Conservation (phyloP, 2,888 invertebrate species). For the Parasteatoda lunata region DNA sequence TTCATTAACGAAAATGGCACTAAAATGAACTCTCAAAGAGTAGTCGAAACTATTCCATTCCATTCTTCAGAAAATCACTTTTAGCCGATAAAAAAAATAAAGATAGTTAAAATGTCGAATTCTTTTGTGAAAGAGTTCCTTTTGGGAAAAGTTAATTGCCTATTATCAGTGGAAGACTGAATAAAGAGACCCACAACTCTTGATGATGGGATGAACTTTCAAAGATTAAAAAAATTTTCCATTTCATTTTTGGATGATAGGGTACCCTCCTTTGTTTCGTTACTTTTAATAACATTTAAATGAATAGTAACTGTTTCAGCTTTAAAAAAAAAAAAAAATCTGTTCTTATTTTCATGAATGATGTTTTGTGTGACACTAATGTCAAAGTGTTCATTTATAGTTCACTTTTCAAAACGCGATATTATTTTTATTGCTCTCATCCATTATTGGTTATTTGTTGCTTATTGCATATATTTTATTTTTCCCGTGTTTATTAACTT, state of each 20-base stretch:
- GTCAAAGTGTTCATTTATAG: too few relatives aligned
- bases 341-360: background rate
- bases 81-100: background rate
- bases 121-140: background rate
- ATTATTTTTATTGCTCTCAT: too few relatives aligned
- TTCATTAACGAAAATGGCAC: background rate
- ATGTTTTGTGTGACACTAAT: background rate
- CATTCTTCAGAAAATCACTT: too few relatives aligned
- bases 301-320: background rate
- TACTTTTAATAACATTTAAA: background rate
- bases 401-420: too few relatives aligned
- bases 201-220: background rate
- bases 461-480: too few relatives aligned
- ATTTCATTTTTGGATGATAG: too few relatives aligned
- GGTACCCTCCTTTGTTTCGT: background rate
- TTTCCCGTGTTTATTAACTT: too few relatives aligned
- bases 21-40: background rate
- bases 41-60: background rate
- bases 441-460: too few relatives aligned
- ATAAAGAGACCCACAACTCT: background rate
- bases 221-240: too few relatives aligned
- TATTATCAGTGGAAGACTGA: background rate
- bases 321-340: background rate
- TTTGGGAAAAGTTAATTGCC: conserved; percentile 2
- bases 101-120: background rate